Percentiles rank a stretch among this genome's conserved stretches.
phyloP scores from a whole-genome alignment of 1,140 invertebrate genomes.

The Aphelinus certus region DNA sequence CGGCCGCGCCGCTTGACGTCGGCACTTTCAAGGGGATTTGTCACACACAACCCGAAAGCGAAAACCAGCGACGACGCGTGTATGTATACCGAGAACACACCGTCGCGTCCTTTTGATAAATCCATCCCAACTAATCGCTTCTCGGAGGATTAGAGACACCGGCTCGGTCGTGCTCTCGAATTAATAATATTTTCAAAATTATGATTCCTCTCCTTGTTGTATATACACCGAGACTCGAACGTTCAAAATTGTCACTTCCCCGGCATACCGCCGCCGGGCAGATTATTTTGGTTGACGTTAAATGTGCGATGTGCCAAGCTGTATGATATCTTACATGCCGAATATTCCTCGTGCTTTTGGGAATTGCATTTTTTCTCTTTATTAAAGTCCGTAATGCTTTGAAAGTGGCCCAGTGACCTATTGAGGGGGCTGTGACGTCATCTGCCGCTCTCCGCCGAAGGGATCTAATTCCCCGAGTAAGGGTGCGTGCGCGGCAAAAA shows the following conservation, averaged over 20 bases:
- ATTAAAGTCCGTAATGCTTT: background rate
- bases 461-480: constrained; percentile 47
- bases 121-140: constrained; percentile 27
- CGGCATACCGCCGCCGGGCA: background rate
- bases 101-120: constrained; percentile 40
- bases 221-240: background rate
- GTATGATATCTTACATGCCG: background rate
- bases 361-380: no score
- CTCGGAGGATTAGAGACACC: constrained; percentile 7
- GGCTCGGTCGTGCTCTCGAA: background rate
- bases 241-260: no score
- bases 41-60: constrained; percentile 38
- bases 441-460: constrained; percentile 50
- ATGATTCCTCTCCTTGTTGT: background rate
- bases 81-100: constrained; percentile 37
- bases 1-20: constrained; percentile 7
- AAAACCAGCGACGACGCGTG: constrained; percentile 35
- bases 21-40: constrained; percentile 53
- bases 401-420: constrained; percentile 60
- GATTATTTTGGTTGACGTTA: background rate
- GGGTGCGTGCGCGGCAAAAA: constrained; percentile 43
- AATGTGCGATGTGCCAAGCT: background rate
- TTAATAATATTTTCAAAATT: constrained; percentile 1
- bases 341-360: no score
- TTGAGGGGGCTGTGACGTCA: constrained; percentile 59